Base-by-base conservation (phyloP, 2,888 invertebrate genomes). In the Acrobasis suavella region DNA sequence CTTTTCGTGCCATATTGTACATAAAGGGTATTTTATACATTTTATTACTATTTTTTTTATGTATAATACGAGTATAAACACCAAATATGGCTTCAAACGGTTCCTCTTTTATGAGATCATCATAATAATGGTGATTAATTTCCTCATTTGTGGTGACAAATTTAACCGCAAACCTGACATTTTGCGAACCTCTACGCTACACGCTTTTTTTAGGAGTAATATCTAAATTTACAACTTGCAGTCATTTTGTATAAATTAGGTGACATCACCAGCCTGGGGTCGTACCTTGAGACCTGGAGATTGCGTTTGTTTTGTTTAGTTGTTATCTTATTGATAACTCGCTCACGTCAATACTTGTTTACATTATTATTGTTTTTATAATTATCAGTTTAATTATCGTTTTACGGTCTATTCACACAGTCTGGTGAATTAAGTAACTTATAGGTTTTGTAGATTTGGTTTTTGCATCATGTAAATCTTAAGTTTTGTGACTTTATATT, bases 271-370 rank as follows among this genome's bases (percentile, higher is more conserved):
- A 62, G 64, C 50, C 64, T 12, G 37, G 70, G 71, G 74, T 73
- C 77, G 72, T 56, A 42, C 42, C 46, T 42, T 0, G 10, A 51
- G 51, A 60, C 50, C 52, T 60, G n/a, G 37, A 49, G 58, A 60
- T 60, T 51, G 69, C 62, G 64, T 69, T 72, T 76, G 70, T 75
- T 77, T 75, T 67, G 73, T 64, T 71, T 63, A 65, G 65, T 67
- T 58, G 65, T 76, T 82, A 82, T 80, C 81, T 38, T 32, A 9
- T 17, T 55, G 71, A 75, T 76, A 76, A 72, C 65, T 68, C 63
- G 69, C 66, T 72, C 75, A 80, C 85, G 85, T 85, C 85, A 85
- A 74, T 77, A 69, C 71, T 38, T 81, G 78, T 83, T 85, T 80
- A 78, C 73, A 71, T 75, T 71, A 70, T 75, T 66, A 68, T 70